Conservation (phyloP, 2,797 vertebrate genomes). For the Tragopan temminckii region DNA sequence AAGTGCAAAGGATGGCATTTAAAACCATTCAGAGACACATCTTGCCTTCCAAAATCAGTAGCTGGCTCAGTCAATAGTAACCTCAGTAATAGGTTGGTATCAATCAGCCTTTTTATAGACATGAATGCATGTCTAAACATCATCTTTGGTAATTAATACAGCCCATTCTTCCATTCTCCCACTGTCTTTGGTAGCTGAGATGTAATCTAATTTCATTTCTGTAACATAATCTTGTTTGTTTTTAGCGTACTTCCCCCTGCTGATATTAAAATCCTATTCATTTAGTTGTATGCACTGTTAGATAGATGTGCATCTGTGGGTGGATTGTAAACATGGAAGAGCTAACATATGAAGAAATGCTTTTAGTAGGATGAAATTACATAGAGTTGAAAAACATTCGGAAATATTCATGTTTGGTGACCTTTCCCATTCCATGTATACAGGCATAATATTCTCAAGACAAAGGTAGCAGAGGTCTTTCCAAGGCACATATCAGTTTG, state of each 20-base stretch:
- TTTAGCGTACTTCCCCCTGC: constrained; percentile 42
- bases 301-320: background rate
- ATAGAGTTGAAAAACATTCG: background rate
- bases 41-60: background rate
- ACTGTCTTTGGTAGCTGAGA: constrained; percentile 26
- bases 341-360: background rate
- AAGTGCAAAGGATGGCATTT: background rate
- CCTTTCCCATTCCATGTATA: background rate
- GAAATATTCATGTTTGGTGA: background rate
- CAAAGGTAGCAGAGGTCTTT: background rate
- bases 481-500: background rate
- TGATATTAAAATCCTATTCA: constrained; percentile 65
- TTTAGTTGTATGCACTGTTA: background rate
- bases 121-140: background rate
- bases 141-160: constrained; percentile 37
- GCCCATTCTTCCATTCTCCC: background rate
- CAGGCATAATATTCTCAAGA: background rate
- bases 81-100: background rate
- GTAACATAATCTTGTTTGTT: constrained; percentile 51
- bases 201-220: constrained; percentile 53
- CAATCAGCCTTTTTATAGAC: background rate
- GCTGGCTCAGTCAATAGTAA: background rate
- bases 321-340: background rate
- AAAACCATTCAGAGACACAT: background rate
- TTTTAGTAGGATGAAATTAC: background rate